These are phyloP conservation scores for Panopea generosa DNA, from an alignment of 2,888 invertebrate genomes.

Conservation along the genomic window DNA sequence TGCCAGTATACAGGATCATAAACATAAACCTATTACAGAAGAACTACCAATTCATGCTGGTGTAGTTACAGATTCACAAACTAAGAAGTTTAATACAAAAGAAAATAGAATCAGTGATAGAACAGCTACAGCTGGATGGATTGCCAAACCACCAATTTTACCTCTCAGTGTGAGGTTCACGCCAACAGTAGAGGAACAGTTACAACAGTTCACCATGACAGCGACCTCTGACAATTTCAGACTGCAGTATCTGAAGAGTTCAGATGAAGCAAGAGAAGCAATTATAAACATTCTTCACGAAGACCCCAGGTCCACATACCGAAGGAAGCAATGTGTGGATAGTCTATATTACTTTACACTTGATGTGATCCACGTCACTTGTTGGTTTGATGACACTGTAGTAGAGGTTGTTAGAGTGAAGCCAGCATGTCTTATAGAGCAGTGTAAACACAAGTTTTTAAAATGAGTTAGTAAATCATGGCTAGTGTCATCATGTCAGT, in stretches of 20 bases:
- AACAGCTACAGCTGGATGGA: slow-evolving; percentile 75
- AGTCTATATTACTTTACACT: slow-evolving; percentile 95
- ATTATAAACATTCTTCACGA: slow-evolving; percentile 89
- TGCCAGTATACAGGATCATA: too few relatives aligned
- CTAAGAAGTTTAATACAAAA: too few relatives aligned
- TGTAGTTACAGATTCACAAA: too few relatives aligned
- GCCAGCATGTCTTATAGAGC: slow-evolving; percentile 56
- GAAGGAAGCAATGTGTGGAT: slow-evolving; percentile 92
- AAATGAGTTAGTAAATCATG: neutral
- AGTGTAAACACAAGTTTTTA: slow-evolving; percentile 34
- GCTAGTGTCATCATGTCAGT: too few relatives aligned
- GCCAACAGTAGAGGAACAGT: slow-evolving; percentile 67
- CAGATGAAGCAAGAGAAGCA: slow-evolving; percentile 87
- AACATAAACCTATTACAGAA: too few relatives aligned
- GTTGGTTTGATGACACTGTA: slow-evolving; percentile 91
- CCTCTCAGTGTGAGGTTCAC: slow-evolving; percentile 77
- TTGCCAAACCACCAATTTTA: slow-evolving; percentile 72
- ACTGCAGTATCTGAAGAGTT: slow-evolving; percentile 81
- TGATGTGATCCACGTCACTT: slow-evolving; percentile 93
- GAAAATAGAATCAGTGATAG: too few relatives aligned
- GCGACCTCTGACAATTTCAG: slow-evolving; percentile 70
- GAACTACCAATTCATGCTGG: too few relatives aligned
- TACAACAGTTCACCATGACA: slow-evolving; percentile 65
- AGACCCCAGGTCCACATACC: slow-evolving; percentile 95
- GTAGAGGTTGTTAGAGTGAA: slow-evolving; percentile 73